phyloP scores from a whole-genome alignment of 2,113 vertebrate species.

The Oncorhynchus nerka region DNA sequence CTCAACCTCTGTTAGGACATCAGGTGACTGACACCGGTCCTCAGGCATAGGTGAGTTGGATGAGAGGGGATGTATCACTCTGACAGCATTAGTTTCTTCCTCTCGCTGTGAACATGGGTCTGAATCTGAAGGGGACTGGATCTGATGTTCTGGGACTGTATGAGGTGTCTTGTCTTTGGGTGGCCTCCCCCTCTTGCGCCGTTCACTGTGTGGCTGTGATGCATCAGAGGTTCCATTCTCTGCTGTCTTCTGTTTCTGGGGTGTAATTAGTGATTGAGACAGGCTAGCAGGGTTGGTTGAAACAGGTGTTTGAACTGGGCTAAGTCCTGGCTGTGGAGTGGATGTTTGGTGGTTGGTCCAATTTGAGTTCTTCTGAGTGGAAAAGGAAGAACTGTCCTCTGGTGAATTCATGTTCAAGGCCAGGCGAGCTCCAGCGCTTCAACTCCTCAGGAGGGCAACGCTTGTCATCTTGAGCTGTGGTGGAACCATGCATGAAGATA shows the following conservation, averaged over 20 bases:
- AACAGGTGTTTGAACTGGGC: neutral
- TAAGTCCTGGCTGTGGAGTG: neutral
- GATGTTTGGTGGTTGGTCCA: neutral
- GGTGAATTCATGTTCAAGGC: slow-evolving; percentile 24
- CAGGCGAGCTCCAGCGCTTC: neutral
- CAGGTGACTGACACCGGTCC: neutral
- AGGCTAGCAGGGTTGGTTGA: too few species aligned
- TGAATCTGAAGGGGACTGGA: too few species aligned
- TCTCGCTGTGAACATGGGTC: neutral
- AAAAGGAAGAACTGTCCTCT: neutral
- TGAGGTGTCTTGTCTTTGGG: neutral
- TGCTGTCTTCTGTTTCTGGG: too few species aligned
- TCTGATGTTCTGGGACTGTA: slow-evolving; percentile 1
- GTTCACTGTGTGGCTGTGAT: neutral
- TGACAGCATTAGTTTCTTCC: too few species aligned
- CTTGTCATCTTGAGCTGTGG: neutral
- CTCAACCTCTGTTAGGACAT: neutral
- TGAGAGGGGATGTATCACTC: neutral
- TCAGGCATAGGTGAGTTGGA: neutral
- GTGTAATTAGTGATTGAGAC: too few species aligned
- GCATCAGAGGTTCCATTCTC: too few species aligned
- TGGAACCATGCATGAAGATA: too few species aligned
- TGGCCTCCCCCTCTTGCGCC: slow-evolving; percentile 5
- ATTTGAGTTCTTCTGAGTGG: neutral
- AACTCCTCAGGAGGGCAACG: neutral